Conservation (phyloP, 1,140 invertebrate species). For the Drosophila micromelanica region DNA sequence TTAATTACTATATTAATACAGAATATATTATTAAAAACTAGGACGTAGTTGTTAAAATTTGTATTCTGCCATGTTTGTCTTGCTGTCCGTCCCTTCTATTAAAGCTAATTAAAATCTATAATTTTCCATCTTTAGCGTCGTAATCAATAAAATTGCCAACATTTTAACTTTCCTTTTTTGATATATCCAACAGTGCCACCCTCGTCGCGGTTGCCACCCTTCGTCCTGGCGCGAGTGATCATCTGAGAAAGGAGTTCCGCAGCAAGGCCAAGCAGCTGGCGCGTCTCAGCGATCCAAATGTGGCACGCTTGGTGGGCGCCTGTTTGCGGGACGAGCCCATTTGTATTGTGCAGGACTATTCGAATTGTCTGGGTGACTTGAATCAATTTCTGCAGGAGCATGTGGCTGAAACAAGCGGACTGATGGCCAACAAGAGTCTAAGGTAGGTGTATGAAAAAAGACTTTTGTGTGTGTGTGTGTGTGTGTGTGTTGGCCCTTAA, state of each 20-base stretch:
- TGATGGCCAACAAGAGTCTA: slow-evolving; percentile 69
- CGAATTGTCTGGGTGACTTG: slow-evolving; percentile 87
- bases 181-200: slow-evolving; percentile 84
- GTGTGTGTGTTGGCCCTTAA: slow-evolving; percentile 10
- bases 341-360: slow-evolving; percentile 89
- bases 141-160: no score
- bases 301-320: slow-evolving; percentile 91
- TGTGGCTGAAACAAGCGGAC: slow-evolving; percentile 87
- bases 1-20: no score
- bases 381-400: slow-evolving; percentile 92
- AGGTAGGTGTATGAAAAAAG: slow-evolving; percentile 46
- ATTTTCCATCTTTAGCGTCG: background rate
- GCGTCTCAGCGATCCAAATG: slow-evolving; percentile 90
- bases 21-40: no score
- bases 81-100: no score
- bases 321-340: slow-evolving; percentile 90
- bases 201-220: slow-evolving; percentile 92
- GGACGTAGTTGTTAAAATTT: no score
- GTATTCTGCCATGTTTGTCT: no score
- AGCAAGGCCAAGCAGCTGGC: slow-evolving; percentile 90
- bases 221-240: slow-evolving; percentile 87
- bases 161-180: background rate
- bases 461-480: no score
- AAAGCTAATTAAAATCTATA: background rate
- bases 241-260: slow-evolving; percentile 87